phyloP scores from a whole-genome alignment of 2,888 invertebrate genomes.

The Tetragonula carbonaria region DNA sequence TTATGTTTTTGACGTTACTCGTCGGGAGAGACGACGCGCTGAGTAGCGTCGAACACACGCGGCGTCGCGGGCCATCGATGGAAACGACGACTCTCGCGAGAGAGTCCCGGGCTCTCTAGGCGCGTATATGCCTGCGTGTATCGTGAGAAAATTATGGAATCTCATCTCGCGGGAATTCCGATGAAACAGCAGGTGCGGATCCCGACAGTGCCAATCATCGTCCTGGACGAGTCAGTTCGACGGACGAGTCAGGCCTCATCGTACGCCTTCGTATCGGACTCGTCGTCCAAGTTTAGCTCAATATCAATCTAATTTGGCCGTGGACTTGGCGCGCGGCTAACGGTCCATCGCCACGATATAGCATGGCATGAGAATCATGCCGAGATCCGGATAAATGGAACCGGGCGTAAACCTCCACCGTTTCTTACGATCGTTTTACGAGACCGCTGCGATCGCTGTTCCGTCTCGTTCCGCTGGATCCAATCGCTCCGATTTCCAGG shows the following conservation, averaged over 20 bases:
- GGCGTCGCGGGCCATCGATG: slow-evolving; percentile 30
- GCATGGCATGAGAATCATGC: slow-evolving; percentile 67
- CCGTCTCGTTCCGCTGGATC: slow-evolving; percentile 4
- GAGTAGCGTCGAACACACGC: slow-evolving; percentile 37
- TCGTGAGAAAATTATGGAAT: slow-evolving; percentile 71
- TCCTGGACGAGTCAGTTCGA: slow-evolving; percentile 41
- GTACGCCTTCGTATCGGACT: slow-evolving; percentile 8
- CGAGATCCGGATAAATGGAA: slow-evolving; percentile 60
- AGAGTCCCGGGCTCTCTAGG: neutral
- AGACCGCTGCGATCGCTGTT: slow-evolving; percentile 20
- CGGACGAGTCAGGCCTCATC: slow-evolving; percentile 21
- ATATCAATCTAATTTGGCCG: slow-evolving; percentile 71
- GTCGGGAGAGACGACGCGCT: slow-evolving; percentile 37
- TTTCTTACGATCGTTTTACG: slow-evolving; percentile 52
- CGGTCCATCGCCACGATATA: slow-evolving; percentile 51
- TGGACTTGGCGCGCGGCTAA: slow-evolving; percentile 57
- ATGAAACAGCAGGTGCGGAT: slow-evolving; percentile 67
- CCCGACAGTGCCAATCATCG: slow-evolving; percentile 66
- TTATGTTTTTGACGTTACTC: slow-evolving; percentile 59
- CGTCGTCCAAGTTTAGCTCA: slow-evolving; percentile 64
- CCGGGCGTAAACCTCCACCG: slow-evolving; percentile 53
- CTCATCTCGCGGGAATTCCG: slow-evolving; percentile 64
- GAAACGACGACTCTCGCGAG: slow-evolving; percentile 31
- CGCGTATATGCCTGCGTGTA: slow-evolving; percentile 14
- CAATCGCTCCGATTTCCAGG: slow-evolving; percentile 35